phyloP scores from a whole-genome alignment of 2,113 vertebrate species.

The Narcine bancroftii region DNA sequence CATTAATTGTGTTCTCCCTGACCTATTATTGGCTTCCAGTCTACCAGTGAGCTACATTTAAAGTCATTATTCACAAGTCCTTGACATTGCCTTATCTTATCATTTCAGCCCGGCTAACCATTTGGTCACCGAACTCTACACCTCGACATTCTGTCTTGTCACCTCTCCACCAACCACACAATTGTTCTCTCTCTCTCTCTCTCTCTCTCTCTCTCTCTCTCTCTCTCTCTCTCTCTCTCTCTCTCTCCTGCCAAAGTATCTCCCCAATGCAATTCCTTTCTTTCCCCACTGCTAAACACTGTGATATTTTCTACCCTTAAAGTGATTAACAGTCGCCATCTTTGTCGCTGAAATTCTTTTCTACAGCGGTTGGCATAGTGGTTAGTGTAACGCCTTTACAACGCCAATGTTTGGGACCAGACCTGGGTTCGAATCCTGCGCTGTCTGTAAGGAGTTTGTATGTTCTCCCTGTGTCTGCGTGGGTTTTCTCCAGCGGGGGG shows the following conservation, averaged over 20 bases:
- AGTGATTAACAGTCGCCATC: not conserved
- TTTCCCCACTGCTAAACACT: not conserved
- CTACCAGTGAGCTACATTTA: not conserved
- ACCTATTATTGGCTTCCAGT: not conserved
- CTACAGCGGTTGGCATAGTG: too few relatives aligned
- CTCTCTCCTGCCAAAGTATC: too few relatives aligned
- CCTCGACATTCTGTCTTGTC: not conserved
- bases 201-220: not conserved
- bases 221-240: not conserved
- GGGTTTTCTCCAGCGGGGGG: too few relatives aligned
- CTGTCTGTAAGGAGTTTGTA: too few relatives aligned
- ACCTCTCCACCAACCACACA: not conserved
- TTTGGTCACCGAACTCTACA: not conserved
- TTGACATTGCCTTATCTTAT: not conserved
- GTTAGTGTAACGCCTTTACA: too few relatives aligned
- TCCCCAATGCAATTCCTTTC: not conserved
- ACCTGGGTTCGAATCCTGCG: too few relatives aligned
- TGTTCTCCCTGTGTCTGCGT: too few relatives aligned
- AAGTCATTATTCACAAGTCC: not conserved
- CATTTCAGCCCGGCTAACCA: not conserved
- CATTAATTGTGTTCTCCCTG: not conserved
- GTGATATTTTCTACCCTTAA: not conserved
- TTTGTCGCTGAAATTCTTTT: not conserved
- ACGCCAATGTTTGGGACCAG: too few relatives aligned
- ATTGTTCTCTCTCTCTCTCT: not conserved